phyloP scores from a whole-genome alignment of 1,140 invertebrate species.

The Thaumatotibia leucotreta region DNA sequence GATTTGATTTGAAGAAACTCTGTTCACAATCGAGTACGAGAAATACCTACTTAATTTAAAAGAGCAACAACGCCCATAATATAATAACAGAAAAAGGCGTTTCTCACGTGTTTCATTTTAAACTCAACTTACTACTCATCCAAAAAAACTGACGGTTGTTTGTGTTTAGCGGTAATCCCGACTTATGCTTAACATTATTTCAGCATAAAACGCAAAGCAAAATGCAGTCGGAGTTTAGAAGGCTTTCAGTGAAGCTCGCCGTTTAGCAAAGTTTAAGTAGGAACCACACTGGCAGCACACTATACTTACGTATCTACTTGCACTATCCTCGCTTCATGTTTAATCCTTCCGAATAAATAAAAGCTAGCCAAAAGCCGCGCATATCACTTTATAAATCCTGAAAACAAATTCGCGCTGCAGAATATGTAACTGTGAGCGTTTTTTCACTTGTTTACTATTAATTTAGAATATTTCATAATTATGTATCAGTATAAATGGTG shows the following conservation, averaged over 20 bases:
- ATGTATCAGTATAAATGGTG: no score
- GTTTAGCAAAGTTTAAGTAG: slow-evolving; percentile 71
- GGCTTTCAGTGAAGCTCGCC: slow-evolving; percentile 57
- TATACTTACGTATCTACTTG: no score
- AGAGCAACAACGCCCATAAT: background rate
- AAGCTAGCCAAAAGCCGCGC: slow-evolving; percentile 39
- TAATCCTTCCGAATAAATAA: slow-evolving; percentile 68
- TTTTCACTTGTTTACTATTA: no score
- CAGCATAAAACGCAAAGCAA: slow-evolving; percentile 47
- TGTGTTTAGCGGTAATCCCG: slow-evolving; percentile 24
- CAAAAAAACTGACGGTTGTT: background rate
- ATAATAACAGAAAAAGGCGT: background rate
- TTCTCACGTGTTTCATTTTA: background rate
- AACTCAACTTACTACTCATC: background rate
- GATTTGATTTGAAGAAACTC: no score
- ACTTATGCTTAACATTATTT: slow-evolving; percentile 37
- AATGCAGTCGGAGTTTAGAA: slow-evolving; percentile 57
- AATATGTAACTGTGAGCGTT: background rate
- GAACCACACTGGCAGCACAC: slow-evolving; percentile 31
- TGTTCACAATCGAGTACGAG: no score
- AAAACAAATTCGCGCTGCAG: slow-evolving; percentile 33
- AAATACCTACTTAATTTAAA: no score
- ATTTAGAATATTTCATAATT: no score
- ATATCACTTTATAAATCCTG: slow-evolving; percentile 57
- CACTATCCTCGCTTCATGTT: slow-evolving; percentile 49